Conservation (phyloP, 2,888 invertebrate species). For the Meganola albula region DNA sequence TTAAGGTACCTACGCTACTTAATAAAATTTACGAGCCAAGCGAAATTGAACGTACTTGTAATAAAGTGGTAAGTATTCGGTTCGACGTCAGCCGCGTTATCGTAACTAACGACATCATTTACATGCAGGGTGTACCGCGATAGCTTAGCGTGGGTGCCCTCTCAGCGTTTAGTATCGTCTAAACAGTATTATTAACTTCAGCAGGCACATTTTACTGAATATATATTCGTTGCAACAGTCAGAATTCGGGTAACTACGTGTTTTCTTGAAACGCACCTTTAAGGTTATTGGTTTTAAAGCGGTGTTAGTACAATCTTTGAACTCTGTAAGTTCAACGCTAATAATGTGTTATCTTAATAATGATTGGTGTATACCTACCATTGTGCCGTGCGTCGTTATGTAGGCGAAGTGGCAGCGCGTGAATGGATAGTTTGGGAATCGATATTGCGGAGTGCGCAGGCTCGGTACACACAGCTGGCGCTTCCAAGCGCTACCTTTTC, state of each 20-base stretch:
- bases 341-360: conserved; percentile 69
- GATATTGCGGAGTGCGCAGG: conserved; percentile 71
- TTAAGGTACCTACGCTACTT: too few species aligned
- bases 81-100: conserved; percentile 34
- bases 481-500: conserved; percentile 44
- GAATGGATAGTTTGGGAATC: conserved; percentile 65
- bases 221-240: too few species aligned
- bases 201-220: too few species aligned
- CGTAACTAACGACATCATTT: conserved; percentile 56
- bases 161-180: conserved; percentile 12
- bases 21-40: too few species aligned
- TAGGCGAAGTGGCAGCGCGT: conserved; percentile 61
- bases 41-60: too few species aligned
- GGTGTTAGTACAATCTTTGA: too few species aligned
- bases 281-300: too few species aligned
- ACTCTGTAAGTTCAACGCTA: conserved; percentile 48
- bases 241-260: too few species aligned
- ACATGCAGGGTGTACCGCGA: conserved; percentile 58
- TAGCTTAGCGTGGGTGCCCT: conserved; percentile 57
- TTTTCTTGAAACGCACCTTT: too few species aligned
- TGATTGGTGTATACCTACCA: conserved; percentile 65
- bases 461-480: conserved; percentile 59
- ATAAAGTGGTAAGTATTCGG: too few species aligned
- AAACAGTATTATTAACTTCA: not conserved
- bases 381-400: conserved; percentile 49